Percentiles rank a stretch among this genome's conserved stretches.
Evolutionary conservation across 2,888 invertebrate species (phyloP).

Genomic region (Sinelater perroti): DNA sequence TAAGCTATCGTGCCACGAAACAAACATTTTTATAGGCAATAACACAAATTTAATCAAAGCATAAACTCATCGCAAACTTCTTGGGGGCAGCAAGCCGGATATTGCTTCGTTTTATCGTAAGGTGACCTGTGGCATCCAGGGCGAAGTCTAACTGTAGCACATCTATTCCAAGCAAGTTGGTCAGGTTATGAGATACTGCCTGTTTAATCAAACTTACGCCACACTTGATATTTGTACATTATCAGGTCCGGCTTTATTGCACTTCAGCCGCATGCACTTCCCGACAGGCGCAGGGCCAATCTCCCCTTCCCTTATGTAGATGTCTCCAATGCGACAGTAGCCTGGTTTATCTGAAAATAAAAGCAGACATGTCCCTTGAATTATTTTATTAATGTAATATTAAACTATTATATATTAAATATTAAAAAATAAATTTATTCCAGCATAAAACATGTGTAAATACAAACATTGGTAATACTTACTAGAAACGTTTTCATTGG

Average conservation of each 20-base stretch:
- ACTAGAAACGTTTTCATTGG: no score
- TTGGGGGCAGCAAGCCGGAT: constrained; percentile 1
- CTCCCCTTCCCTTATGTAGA: background rate
- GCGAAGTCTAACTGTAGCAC: background rate
- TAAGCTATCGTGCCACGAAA: no score
- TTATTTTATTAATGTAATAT: no score
- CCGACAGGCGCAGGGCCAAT: background rate
- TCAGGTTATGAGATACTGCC: no score
- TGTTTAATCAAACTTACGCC: background rate
- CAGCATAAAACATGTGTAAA: no score
- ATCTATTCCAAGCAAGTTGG: no score
- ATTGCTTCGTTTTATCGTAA: background rate
- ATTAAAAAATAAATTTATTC: no score
- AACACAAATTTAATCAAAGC: no score
- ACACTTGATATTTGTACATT: background rate
- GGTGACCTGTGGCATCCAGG: background rate
- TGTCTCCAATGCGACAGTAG: background rate
- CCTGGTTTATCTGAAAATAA: background rate
- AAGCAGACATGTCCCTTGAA: no score
- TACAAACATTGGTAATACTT: no score
- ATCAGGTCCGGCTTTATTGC: background rate
- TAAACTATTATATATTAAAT: no score
- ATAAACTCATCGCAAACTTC: background rate
- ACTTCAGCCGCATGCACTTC: background rate
- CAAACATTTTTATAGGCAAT: no score